Percentiles rank a stretch among this genome's conserved stretches.
Evolutionary conservation across 1,140 invertebrate genomes (phyloP).

Genomic region (Asbolus verrucosus): DNA sequence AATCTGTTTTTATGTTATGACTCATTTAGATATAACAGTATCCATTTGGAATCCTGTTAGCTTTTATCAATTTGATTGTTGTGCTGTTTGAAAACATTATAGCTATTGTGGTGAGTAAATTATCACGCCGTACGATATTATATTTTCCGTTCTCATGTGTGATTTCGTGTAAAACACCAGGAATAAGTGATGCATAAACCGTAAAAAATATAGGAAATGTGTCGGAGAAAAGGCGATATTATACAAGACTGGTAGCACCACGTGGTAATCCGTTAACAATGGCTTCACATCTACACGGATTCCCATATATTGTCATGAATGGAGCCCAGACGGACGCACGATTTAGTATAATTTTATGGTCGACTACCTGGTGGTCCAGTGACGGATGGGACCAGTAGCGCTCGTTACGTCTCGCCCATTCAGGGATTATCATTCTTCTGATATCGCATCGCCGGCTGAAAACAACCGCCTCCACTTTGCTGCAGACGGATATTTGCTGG

Average conservation of each 20-base stretch:
- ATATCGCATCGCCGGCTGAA: constrained; percentile 54
- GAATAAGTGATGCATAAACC: constrained; percentile 28
- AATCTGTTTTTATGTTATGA: constrained; percentile 9
- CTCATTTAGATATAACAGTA: constrained; percentile 30
- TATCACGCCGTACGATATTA: not conserved
- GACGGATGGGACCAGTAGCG: constrained; percentile 61
- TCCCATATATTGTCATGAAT: constrained; percentile 63
- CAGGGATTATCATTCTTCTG: constrained; percentile 62
- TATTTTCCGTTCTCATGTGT: constrained; percentile 37
- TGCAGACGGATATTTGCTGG: constrained; percentile 17
- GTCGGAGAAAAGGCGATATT: constrained; percentile 44
- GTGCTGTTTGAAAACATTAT: constrained; percentile 7
- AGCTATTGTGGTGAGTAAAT: constrained; percentile 8
- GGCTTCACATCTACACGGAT: constrained; percentile 61
- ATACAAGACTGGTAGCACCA: constrained; percentile 61
- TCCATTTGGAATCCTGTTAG: constrained; percentile 8
- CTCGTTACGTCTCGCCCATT: constrained; percentile 60
- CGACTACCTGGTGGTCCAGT: constrained; percentile 62
- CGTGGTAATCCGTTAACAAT: constrained; percentile 62
- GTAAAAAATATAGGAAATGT: constrained; percentile 28
- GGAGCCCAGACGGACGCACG: constrained; percentile 59
- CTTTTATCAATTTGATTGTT: constrained; percentile 9
- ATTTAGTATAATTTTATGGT: constrained; percentile 65
- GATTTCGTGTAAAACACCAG: constrained; percentile 31
- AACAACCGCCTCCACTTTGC: constrained; percentile 41